Evolutionary conservation across 2,797 vertebrate genomes (phyloP), one percentile per base, ranked within the genome.

Genomic region (Furcifer pardalis): DNA sequence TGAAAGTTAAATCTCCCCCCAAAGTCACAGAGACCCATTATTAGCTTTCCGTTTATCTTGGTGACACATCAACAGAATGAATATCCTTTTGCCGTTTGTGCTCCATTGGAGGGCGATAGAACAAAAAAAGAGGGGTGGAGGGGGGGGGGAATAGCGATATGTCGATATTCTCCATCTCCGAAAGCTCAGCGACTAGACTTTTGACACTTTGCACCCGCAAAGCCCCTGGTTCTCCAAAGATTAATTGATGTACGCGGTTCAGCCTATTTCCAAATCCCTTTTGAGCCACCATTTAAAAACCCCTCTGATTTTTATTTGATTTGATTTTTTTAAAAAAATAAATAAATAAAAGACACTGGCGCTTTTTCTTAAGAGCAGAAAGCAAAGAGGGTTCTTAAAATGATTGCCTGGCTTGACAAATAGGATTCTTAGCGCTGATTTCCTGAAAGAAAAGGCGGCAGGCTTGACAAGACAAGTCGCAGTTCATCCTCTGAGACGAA

Each of bases 361-460:
- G 92, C 94, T 96, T 95, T 91, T 96, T 94, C 40, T 42, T 25
- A 52, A 15, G 52, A 19, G 19, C 15, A 17, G 17, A 19, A 5
- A 19, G 19, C 15, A 19, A 15, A 32, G 74, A 37, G 60, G 83
- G 79, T 84, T 79, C 83, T 66, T 59, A 56, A 66, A 63, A 42
- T 95, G 95, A 96, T 95, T 95, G 94, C 96, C 95, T 94, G 59
- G 92, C 93, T 95, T 97, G 96, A 97, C 96, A 97, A 96, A 97
- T 96, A 96, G 95, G 96, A 96, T 96, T 97, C 95, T 95, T 95
- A 96, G 94, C 95, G 96, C 94, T 7, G 92, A 90, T 94, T n/a
- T 92, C 95, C 92, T 77, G 82, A 84, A 84, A 84, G 82, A 60
- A 84, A 59, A 71, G 63, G 63, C 63, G 27, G 32, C 37, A 82